These are phyloP conservation scores for Diplolepis rosae DNA, from an alignment of 2,888 invertebrate species.

Conservation along the genomic window DNA sequence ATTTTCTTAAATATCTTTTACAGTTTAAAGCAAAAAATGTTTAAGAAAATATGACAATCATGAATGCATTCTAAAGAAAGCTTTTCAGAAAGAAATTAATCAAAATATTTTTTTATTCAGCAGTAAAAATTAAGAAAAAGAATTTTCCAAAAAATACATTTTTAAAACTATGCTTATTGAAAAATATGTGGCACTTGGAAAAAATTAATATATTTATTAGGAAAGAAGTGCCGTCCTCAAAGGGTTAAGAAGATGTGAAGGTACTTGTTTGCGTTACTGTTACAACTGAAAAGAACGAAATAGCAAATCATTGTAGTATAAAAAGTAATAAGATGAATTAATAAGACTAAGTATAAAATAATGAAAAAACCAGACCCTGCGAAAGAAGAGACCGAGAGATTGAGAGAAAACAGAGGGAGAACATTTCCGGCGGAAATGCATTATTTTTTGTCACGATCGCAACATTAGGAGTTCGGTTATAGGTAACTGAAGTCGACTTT, in stretches of 20 bases:
- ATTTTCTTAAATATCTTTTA: too few species aligned
- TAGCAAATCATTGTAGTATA: slow-evolving; percentile 63
- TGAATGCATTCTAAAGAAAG: neutral
- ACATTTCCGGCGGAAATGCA: slow-evolving; percentile 72
- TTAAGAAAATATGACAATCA: too few species aligned
- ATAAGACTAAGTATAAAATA: slow-evolving; percentile 67
- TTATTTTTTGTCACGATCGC: slow-evolving; percentile 73
- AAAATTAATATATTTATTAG: too few species aligned
- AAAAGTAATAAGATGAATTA: slow-evolving; percentile 50
- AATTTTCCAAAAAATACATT: too few species aligned
- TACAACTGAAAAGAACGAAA: slow-evolving; percentile 50
- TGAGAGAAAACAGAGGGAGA: slow-evolving; percentile 55
- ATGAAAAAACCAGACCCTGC: slow-evolving; percentile 56
- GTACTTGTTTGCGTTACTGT: too few species aligned
- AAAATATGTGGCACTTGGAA: too few species aligned
- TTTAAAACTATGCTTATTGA: too few species aligned
- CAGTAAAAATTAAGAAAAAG: too few species aligned
- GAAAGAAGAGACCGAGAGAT: slow-evolving; percentile 42
- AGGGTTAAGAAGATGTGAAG: too few species aligned
- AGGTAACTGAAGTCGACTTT: slow-evolving; percentile 57
- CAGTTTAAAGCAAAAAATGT: too few species aligned
- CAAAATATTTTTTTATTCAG: too few species aligned
- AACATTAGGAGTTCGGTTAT: slow-evolving; percentile 64
- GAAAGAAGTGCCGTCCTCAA: too few species aligned
- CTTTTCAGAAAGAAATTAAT: neutral